phyloP scores from a whole-genome alignment of 2,113 vertebrate species.

The Aptenodytes patagonicus region DNA sequence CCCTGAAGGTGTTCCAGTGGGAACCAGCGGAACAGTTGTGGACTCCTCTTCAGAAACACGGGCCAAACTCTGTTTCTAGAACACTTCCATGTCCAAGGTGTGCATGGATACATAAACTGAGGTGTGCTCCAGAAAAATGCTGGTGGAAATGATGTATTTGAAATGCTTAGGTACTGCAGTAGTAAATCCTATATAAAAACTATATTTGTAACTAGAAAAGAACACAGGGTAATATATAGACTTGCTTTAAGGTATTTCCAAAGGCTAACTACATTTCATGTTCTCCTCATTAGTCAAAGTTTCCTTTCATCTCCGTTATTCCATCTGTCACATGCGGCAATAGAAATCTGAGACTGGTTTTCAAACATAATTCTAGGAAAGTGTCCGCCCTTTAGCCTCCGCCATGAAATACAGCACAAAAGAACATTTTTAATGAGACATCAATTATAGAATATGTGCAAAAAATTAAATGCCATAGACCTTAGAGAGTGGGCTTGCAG shows the following conservation, averaged over 20 bases:
- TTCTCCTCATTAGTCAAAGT: slow-evolving; percentile 1
- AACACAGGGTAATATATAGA: neutral
- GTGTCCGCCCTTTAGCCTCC: neutral
- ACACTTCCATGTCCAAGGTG: neutral
- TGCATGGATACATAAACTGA: neutral
- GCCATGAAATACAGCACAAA: neutral
- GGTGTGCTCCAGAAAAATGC: neutral
- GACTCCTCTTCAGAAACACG: neutral
- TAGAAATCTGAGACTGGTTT: neutral
- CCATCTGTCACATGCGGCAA: neutral
- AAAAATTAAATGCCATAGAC: neutral
- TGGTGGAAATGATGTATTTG: neutral
- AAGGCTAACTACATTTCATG: neutral
- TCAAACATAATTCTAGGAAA: neutral
- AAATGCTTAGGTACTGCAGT: neutral
- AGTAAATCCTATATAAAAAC: neutral
- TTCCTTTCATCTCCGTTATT: neutral
- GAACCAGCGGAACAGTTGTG: neutral
- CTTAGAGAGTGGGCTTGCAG: neutral
- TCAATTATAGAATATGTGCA: neutral
- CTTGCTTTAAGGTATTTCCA: neutral
- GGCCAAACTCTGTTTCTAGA: neutral
- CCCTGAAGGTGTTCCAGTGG: neutral
- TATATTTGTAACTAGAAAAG: neutral
- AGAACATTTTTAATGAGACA: neutral